Evolutionary conservation across 2,113 vertebrate species (phyloP).

Genomic region (Campylorhamphus procurvoides): DNA sequence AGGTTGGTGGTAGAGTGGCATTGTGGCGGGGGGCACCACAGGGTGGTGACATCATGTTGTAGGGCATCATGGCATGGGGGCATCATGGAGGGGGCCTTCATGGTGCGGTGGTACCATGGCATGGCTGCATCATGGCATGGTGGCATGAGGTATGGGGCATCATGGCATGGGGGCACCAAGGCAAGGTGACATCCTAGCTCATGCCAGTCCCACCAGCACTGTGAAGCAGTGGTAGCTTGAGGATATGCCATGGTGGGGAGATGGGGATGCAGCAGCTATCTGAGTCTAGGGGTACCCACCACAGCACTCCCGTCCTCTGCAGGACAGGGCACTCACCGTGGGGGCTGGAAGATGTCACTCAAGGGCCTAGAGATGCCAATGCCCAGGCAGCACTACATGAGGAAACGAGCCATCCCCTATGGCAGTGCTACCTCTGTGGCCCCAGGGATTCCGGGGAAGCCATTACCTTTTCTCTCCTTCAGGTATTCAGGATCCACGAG

Average conservation of each 20-base stretch:
- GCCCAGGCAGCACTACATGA: rapidly evolving
- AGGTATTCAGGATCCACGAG: slow-evolving; percentile 95
- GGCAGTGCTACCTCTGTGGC: neutral
- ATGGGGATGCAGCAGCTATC: neutral
- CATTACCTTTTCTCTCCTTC: slow-evolving; percentile 93
- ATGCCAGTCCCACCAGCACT: neutral
- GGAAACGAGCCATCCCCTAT: neutral
- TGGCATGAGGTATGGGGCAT: neutral
- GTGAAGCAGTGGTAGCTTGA: neutral
- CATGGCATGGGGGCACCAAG: neutral
- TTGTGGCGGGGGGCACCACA: rapidly evolving
- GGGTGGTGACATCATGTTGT: no score
- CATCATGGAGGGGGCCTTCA: neutral
- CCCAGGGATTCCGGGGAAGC: neutral
- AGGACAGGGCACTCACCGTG: rapidly evolving
- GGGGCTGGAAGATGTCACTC: neutral
- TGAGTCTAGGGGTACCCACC: neutral
- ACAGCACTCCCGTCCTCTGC: neutral
- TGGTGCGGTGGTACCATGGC: no score
- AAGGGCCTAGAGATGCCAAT: neutral
- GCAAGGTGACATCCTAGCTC: neutral
- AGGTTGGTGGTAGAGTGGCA: neutral
- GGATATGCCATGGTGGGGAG: neutral
- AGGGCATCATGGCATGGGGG: no score
- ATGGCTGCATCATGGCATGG: no score